Evolutionary conservation across 53 echinoderm and acorn worm genomes (phyloP).

Genomic region (Antedon mediterranea): DNA sequence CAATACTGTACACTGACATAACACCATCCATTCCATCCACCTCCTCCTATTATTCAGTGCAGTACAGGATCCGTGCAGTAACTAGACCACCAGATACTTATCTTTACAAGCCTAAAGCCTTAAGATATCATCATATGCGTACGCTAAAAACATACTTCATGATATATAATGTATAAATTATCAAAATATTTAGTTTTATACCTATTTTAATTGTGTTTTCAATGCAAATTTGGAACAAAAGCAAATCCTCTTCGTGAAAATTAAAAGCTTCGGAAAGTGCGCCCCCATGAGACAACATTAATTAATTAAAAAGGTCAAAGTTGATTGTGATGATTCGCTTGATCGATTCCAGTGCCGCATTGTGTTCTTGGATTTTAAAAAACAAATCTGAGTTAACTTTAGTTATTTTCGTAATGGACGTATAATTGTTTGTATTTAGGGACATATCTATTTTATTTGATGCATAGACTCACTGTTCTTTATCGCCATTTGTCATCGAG

Average conservation of each 20-base stretch:
- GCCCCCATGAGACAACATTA: neutral
- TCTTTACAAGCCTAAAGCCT: too few species aligned
- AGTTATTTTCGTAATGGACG: neutral
- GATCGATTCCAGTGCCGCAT: neutral
- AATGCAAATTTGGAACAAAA: neutral
- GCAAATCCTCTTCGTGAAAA: neutral
- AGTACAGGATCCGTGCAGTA: too few species aligned
- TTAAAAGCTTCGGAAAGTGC: neutral
- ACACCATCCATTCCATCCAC: too few species aligned
- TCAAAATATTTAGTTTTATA: neutral
- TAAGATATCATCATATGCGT: neutral
- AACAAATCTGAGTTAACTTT: neutral
- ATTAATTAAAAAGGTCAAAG: neutral
- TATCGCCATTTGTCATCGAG: neutral
- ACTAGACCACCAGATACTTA: too few species aligned
- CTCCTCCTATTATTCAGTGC: too few species aligned
- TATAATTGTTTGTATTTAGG: neutral
- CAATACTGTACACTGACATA: too few species aligned
- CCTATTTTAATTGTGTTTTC: neutral
- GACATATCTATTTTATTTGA: neutral
- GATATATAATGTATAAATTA: neutral
- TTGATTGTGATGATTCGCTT: too few species aligned
- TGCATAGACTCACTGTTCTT: neutral
- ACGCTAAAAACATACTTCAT: neutral
- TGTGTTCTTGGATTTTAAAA: neutral